phyloP scores from a whole-genome alignment of 2,888 invertebrate species.

The Cryptus armator region DNA sequence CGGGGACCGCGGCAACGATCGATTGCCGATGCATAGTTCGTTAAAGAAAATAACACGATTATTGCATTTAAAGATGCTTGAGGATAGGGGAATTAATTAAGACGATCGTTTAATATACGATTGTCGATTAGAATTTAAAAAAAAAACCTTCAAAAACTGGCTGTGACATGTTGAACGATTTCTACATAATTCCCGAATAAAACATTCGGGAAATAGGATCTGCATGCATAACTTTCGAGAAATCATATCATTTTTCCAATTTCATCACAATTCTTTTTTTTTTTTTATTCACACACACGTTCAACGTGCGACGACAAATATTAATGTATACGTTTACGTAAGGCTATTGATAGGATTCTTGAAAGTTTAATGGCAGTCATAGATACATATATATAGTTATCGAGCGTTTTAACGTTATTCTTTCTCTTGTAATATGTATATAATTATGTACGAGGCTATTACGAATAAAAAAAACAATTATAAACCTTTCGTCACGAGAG shows the following conservation, averaged over 20 bases:
- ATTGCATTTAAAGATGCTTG: conserved; percentile 34
- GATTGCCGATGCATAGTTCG: background rate
- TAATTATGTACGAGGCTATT: conserved; percentile 49
- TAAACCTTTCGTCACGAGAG: conserved; percentile 32
- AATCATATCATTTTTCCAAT: background rate
- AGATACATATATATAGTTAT: conserved; percentile 32
- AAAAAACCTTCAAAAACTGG: conserved; percentile 62
- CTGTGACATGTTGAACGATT: conserved; percentile 68
- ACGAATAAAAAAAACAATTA: conserved; percentile 35
- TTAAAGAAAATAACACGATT: conserved; percentile 4
- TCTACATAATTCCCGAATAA: conserved; percentile 46
- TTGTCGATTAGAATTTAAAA: conserved; percentile 54
- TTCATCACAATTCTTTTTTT: background rate
- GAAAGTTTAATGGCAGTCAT: conserved; percentile 33
- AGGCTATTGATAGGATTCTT: conserved; percentile 4
- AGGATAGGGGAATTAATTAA: background rate
- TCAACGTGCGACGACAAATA: background rate
- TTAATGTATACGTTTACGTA: conserved; percentile 2
- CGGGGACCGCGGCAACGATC: background rate
- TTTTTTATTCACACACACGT: conserved; percentile 8
- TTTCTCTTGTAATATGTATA: conserved; percentile 48
- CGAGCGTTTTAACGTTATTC: conserved; percentile 38
- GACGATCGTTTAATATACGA: conserved; percentile 20
- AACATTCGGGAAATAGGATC: conserved; percentile 34
- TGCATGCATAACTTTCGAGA: conserved; percentile 38